These are phyloP conservation scores for Laterallus jamaicensis DNA, from an alignment of 2,113 vertebrate genomes.

Conservation along the genomic window DNA sequence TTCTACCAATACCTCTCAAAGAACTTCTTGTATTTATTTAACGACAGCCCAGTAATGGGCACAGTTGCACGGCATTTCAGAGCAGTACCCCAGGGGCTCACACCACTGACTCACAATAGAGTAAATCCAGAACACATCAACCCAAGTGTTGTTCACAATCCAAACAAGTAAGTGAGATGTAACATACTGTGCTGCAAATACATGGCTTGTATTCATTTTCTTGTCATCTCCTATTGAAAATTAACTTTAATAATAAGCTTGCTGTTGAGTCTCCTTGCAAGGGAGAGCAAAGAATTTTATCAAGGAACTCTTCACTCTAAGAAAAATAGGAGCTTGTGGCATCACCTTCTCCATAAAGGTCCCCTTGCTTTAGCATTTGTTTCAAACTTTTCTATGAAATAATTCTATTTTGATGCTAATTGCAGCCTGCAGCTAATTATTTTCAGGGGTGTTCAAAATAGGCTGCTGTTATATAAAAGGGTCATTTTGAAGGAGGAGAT, in stretches of 20 bases:
- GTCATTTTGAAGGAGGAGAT: not conserved
- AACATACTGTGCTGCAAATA: not conserved
- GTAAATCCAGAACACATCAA: not conserved
- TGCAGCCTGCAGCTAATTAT: not conserved
- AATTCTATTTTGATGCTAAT: not conserved
- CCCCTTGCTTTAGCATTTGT: not conserved
- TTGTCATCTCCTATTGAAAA: not conserved
- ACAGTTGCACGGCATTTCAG: not conserved
- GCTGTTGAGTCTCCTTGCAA: not conserved
- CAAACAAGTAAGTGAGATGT: not conserved
- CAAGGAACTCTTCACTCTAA: not conserved
- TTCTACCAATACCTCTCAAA: not conserved
- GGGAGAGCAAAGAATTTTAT: not conserved
- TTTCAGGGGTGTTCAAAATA: not conserved
- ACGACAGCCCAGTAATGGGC: not conserved
- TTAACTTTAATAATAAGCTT: not conserved
- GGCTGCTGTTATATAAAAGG: not conserved
- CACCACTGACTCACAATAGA: not conserved
- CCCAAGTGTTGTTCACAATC: not conserved
- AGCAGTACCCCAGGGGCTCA: not conserved
- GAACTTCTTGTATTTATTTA: not conserved
- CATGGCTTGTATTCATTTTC: not conserved
- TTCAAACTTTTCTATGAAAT: not conserved
- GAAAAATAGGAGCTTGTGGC: not conserved
- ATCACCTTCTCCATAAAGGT: not conserved